Conservation (phyloP, 2,888 invertebrate species). For the Acholoe squamosa region DNA sequence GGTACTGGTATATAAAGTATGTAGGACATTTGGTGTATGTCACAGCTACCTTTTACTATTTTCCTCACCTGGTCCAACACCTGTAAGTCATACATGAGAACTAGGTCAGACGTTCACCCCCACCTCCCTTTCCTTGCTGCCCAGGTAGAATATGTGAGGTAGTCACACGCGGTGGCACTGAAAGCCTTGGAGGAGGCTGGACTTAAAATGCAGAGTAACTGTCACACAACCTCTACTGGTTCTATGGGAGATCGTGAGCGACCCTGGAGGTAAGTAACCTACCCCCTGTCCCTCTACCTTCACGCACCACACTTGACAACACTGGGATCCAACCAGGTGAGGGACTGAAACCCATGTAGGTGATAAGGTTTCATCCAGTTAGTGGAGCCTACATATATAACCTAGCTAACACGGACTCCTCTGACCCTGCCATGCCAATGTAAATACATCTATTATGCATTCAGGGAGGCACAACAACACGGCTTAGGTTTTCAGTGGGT, state of each 20-base stretch:
- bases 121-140: background rate
- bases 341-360: background rate
- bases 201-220: too few relatives aligned
- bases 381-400: background rate
- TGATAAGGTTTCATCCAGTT: background rate
- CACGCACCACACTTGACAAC: background rate
- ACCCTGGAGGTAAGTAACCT: background rate
- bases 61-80: conserved; percentile 22
- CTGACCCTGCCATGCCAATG: background rate
- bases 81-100: conserved; percentile 26
- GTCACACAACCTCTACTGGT: too few relatives aligned
- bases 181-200: too few relatives aligned
- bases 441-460: conserved; percentile 20
- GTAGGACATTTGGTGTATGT: background rate
- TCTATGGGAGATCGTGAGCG: background rate
- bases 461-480: background rate
- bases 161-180: conserved; percentile 4
- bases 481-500: too few relatives aligned
- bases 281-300: background rate
- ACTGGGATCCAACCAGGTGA: background rate
- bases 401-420: background rate
- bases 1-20: too few relatives aligned
- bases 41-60: background rate
- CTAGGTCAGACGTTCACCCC: conserved; percentile 15
- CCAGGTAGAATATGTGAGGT: conserved; percentile 18